phyloP scores from a whole-genome alignment of 2,113 vertebrate species.

The Verasper variegatus region DNA sequence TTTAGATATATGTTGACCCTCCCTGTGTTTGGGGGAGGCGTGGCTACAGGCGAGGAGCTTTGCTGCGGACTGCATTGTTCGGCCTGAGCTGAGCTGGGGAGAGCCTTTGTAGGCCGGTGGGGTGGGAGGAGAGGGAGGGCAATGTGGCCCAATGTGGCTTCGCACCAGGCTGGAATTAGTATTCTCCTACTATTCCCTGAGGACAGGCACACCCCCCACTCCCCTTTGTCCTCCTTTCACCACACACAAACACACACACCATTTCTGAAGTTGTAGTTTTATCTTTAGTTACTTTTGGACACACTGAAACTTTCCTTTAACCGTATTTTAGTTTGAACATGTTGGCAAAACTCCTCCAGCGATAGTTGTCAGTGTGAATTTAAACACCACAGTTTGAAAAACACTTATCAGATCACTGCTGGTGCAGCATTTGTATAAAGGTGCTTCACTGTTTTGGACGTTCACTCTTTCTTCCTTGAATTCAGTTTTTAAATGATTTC shows the following conservation, averaged over 20 bases:
- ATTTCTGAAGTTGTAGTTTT: background rate
- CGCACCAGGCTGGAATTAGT: slow-evolving; percentile 82
- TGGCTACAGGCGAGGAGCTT: slow-evolving; percentile 65
- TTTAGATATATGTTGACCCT: slow-evolving; percentile 28
- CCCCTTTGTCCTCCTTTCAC: slow-evolving; percentile 66
- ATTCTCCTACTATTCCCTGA: slow-evolving; percentile 80
- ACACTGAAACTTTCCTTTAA: slow-evolving; percentile 8
- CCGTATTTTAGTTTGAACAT: background rate
- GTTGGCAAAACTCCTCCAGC: background rate
- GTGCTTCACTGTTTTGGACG: too few species aligned
- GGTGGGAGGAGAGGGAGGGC: slow-evolving; percentile 27
- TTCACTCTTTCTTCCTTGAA: too few species aligned
- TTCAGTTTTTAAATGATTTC: too few species aligned
- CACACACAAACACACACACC: slow-evolving; percentile 28
- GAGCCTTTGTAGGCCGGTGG: slow-evolving; percentile 77
- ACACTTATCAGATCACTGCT: background rate
- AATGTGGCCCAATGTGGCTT: slow-evolving; percentile 62
- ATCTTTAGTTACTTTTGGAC: background rate
- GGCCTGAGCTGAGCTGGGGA: slow-evolving; percentile 71
- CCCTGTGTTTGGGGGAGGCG: slow-evolving; percentile 59
- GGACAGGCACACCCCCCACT: slow-evolving; percentile 64
- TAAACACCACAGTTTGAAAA: background rate
- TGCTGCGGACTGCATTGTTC: slow-evolving; percentile 75
- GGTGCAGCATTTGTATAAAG: too few species aligned
- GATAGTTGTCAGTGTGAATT: background rate